Evolutionary conservation across 1,140 invertebrate genomes (phyloP).

Genomic region (Drosophila nikananu): DNA sequence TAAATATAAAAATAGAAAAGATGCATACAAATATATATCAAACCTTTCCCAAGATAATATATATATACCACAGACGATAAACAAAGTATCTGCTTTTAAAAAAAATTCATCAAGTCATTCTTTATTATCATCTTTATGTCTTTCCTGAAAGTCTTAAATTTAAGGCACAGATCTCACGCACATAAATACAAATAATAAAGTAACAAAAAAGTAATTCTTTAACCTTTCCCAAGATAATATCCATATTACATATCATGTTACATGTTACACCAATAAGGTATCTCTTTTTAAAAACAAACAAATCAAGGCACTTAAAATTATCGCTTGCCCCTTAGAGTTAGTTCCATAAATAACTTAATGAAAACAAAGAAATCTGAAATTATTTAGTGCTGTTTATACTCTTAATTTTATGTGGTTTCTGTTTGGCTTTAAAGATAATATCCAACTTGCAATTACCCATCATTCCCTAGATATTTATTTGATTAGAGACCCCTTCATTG

Average conservation of each 20-base stretch:
- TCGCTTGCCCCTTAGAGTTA: background rate
- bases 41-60: too few relatives aligned
- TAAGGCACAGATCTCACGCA: background rate
- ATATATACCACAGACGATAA: too few relatives aligned
- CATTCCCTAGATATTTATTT: constrained; percentile 13
- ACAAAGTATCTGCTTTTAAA: too few relatives aligned
- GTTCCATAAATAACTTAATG: background rate
- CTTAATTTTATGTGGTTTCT: constrained; percentile 2
- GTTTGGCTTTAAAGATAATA: background rate
- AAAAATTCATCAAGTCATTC: too few relatives aligned
- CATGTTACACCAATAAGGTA: background rate
- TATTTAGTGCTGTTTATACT: constrained; percentile 4
- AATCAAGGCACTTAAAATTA: background rate
- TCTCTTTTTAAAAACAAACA: constrained; percentile 5
- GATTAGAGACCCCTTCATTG: background rate
- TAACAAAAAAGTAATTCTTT: background rate
- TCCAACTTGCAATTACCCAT: background rate
- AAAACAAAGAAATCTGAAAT: background rate
- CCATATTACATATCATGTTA: background rate
- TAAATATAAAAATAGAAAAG: too few relatives aligned
- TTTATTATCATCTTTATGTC: too few relatives aligned
- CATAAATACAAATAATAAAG: background rate
- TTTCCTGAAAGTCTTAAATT: background rate
- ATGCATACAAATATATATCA: too few relatives aligned
- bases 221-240: fast-evolving